Conservation (phyloP, 2,797 vertebrate genomes). For the Melanotaenia maccullochi region DNA sequence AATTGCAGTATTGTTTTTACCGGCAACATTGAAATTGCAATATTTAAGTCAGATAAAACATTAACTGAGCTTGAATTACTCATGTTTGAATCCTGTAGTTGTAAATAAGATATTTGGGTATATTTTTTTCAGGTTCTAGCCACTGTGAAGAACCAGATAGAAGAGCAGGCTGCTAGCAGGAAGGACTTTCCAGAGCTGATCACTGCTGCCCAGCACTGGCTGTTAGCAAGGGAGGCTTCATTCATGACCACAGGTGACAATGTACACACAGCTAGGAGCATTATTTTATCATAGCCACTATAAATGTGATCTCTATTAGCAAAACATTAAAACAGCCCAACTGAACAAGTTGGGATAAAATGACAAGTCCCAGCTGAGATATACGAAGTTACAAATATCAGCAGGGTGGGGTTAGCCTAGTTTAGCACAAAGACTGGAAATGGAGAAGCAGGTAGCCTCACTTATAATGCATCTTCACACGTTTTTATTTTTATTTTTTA, state of each 20-base stretch:
- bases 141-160: constrained; percentile 95
- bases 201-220: constrained; percentile 92
- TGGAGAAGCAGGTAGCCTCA: not conserved
- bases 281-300: not conserved
- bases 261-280: not conserved
- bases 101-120: not conserved
- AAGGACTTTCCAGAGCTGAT: constrained; percentile 91
- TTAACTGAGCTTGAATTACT: constrained; percentile 1
- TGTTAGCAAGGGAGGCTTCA: constrained; percentile 88
- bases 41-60: not conserved
- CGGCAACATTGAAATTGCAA: not conserved
- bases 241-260: constrained; percentile 68
- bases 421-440: not conserved
- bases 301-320: not conserved
- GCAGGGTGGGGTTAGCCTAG: too few relatives aligned
- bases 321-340: not conserved
- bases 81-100: not conserved
- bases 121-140: constrained; percentile 88
- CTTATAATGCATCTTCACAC: not conserved
- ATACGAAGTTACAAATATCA: not conserved
- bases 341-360: not conserved
- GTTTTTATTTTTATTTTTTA: not conserved
- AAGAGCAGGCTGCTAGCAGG: constrained; percentile 85
- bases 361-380: not conserved
- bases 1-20: not conserved